Evolutionary conservation across 1,140 invertebrate genomes (phyloP).

Genomic region (Teleopsis dalmanni): DNA sequence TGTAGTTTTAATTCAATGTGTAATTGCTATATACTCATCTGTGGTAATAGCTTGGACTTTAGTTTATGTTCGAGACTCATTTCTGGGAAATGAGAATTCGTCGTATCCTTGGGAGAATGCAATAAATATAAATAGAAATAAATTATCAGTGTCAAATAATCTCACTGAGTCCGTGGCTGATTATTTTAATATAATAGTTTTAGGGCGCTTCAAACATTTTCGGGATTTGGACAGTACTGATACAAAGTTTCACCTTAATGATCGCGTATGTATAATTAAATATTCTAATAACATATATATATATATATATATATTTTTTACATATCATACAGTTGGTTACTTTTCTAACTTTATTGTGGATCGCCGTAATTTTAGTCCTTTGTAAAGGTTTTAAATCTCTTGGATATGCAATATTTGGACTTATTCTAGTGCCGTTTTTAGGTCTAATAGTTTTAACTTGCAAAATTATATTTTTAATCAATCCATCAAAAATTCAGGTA

Average conservation of each 20-base stretch:
- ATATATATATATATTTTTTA: slow-evolving; percentile 6
- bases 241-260: slow-evolving; percentile 34
- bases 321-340: slow-evolving; percentile 63
- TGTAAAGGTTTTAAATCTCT: slow-evolving; percentile 81
- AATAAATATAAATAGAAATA: slow-evolving; percentile 23
- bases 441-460: slow-evolving; percentile 24
- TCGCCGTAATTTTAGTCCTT: slow-evolving; percentile 79
- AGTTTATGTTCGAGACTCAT: slow-evolving; percentile 80
- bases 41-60: slow-evolving; percentile 85
- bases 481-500: slow-evolving; percentile 30
- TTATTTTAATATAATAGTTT: slow-evolving; percentile 73
- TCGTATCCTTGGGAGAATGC: slow-evolving; percentile 72
- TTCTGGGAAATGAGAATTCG: slow-evolving; percentile 67
- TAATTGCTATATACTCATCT: slow-evolving; percentile 79
- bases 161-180: slow-evolving; percentile 70
- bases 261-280: slow-evolving; percentile 29
- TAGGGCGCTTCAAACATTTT: slow-evolving; percentile 61
- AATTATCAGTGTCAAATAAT: slow-evolving; percentile 46
- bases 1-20: slow-evolving; percentile 66
- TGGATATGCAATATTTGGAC: slow-evolving; percentile 58
- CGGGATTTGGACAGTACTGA: slow-evolving; percentile 38
- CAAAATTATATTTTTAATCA: slow-evolving; percentile 33
- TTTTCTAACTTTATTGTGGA: slow-evolving; percentile 84
- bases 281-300: neutral
- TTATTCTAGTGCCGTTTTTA: slow-evolving; percentile 27